phyloP scores from a whole-genome alignment of 1,140 invertebrate species.

The Nixonia krombeini region DNA sequence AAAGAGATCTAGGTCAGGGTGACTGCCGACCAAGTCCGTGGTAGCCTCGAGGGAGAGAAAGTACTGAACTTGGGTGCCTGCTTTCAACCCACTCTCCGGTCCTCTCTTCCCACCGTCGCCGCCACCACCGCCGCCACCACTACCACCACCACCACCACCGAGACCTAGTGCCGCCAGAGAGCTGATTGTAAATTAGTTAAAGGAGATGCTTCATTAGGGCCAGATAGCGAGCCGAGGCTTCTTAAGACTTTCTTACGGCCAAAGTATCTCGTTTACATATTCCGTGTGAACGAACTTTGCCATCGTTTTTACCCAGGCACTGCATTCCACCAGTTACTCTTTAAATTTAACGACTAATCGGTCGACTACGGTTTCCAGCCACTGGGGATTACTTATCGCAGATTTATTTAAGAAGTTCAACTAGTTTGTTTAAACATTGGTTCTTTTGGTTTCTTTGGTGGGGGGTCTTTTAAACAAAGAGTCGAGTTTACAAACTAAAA shows the following conservation, averaged over 20 bases:
- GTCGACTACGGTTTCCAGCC: too few species aligned
- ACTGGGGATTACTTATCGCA: too few species aligned
- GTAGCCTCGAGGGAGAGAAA: conserved; percentile 55
- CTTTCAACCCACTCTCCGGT: conserved; percentile 49
- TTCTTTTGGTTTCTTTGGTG: too few species aligned
- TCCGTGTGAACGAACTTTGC: conserved; percentile 34
- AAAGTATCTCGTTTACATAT: conserved; percentile 39
- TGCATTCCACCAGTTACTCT: not conserved
- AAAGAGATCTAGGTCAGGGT: conserved; percentile 67
- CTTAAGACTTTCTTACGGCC: conserved; percentile 40
- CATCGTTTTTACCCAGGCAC: not conserved
- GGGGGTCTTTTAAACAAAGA: too few species aligned
- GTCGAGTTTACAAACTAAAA: too few species aligned
- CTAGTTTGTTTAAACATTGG: too few species aligned
- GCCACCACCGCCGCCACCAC: too few species aligned
- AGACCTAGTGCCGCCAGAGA: conserved; percentile 50
- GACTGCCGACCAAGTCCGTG: conserved; percentile 52
- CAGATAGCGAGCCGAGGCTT: conserved; percentile 44
- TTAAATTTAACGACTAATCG: conserved; percentile 10
- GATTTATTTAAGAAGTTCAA: too few species aligned
- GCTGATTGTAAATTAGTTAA: conserved; percentile 71
- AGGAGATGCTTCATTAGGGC: conserved; percentile 68
- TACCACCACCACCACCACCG: too few species aligned
- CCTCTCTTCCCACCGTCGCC: conserved; percentile 49
- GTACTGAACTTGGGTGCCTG: conserved; percentile 59